Evolutionary conservation across 2,113 vertebrate species (phyloP), one percentile per base, ranked within the genome.

Genomic region (Physeter macrocephalus): DNA sequence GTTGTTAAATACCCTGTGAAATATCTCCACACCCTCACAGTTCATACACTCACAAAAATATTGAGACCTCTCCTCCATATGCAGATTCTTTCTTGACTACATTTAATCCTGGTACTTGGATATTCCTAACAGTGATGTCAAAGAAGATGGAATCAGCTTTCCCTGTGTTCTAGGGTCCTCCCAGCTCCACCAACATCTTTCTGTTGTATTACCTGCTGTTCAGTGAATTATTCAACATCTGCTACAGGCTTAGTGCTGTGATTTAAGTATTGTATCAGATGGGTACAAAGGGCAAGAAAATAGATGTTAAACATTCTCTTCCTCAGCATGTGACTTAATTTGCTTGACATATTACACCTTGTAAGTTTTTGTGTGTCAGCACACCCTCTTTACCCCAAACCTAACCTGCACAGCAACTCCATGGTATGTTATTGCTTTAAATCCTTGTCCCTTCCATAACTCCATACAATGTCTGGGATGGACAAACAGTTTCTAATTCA

Each of bases 1-100:
- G 36, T 96, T 98, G 82, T 92, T 95, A 92, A 97, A 93, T 41
- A 46, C 25, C 41, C 29, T 72, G 27, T 39, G 75, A 66, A 72
- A 93, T 95, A 92, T 87, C 82, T 77, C 57, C 67, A 36, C 21
- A 39, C 21, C 34, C 21, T 80, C 12, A 39, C 43, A 81, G 82
- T 95, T 61, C 14, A 36, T 90, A 93, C 8, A 61, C 41, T 78
- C n/a, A 52, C 43, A 92, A 72, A 87, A 92, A 88, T 41, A 59
- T 62, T 77, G 27, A 96, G n/a, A 27, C 12, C 27, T 29, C 89
- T 91, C 36, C 31, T 77, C 77, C 52, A 62, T 23, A 46, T 93
- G 41, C 54, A 94, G 80, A 94, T 87, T 74, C 25, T 96, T 84
- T 74, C 64, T 83, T 77, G 57, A 59, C 88, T 85, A 81, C 41